Conservation (phyloP, 2,888 invertebrate genomes). For the Diaperis boleti region DNA sequence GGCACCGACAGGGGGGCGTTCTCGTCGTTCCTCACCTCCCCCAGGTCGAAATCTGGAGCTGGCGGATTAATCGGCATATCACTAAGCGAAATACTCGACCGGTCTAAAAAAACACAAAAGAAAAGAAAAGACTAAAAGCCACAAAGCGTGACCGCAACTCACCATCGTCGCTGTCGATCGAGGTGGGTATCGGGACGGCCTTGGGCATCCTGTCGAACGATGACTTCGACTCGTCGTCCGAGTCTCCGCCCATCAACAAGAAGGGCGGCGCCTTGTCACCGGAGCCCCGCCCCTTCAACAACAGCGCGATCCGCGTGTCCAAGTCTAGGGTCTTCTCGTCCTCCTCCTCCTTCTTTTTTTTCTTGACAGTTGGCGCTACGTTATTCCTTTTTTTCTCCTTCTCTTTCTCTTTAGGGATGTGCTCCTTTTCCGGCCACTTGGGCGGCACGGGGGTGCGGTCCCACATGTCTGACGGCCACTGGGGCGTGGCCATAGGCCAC, state of each 20-base stretch:
- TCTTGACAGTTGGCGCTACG: constrained; percentile 10
- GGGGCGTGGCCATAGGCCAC: constrained; percentile 47
- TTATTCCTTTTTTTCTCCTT: constrained; percentile 38
- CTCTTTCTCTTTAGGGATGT: constrained; percentile 24
- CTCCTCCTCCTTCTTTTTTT: constrained; percentile 58
- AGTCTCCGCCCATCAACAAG: constrained; percentile 74
- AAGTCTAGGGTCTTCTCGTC: constrained; percentile 80
- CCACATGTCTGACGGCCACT: constrained; percentile 51
- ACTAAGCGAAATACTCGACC: constrained; percentile 65
- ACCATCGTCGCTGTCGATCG: constrained; percentile 64
- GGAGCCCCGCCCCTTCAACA: constrained; percentile 83
- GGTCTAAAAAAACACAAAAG: no score
- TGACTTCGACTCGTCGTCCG: constrained; percentile 62
- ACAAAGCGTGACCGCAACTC: no score
- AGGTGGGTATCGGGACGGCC: constrained; percentile 58
- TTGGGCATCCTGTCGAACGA: constrained; percentile 55
- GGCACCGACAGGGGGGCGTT: constrained; percentile 75
- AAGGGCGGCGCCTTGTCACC: constrained; percentile 85
- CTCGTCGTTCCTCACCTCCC: constrained; percentile 40
- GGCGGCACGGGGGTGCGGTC: constrained; percentile 40
- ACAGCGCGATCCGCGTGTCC: constrained; percentile 89
- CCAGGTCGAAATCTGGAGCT: constrained; percentile 59
- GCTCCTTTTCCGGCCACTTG: constrained; percentile 43
- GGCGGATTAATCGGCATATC: constrained; percentile 66
- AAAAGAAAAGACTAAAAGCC: no score